These are phyloP conservation scores for Amphimallon solstitiale DNA, from an alignment of 2,888 invertebrate species.

Conservation along the genomic window DNA sequence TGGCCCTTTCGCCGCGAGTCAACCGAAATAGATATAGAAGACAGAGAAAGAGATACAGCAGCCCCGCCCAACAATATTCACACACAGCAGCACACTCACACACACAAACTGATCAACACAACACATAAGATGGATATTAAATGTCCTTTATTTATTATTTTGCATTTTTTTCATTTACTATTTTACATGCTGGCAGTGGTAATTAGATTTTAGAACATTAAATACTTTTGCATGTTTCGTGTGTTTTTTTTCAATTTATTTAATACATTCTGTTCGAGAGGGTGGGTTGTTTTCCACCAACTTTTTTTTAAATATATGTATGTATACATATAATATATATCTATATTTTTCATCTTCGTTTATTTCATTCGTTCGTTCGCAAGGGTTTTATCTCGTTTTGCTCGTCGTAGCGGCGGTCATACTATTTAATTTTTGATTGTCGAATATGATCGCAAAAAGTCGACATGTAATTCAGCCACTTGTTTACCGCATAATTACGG, in stretches of 20 bases:
- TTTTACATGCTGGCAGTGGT: conserved; percentile 59
- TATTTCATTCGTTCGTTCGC: conserved; percentile 1
- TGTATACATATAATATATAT: background rate
- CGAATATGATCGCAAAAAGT: conserved; percentile 17
- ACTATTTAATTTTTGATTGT: conserved; percentile 12
- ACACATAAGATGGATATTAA: conserved; percentile 44
- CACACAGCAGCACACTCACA: conserved; percentile 16
- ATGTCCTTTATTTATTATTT: conserved; percentile 52
- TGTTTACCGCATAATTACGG: background rate
- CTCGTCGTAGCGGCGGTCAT: conserved; percentile 1
- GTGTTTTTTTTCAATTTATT: conserved; percentile 3
- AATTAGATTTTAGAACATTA: conserved; percentile 57
- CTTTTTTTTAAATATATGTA: conserved; percentile 14
- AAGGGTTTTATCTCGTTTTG: background rate
- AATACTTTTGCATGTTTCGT: conserved; percentile 38
- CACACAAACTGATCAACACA: conserved; percentile 44
- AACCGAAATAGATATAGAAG: conserved; percentile 2
- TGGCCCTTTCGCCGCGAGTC: conserved; percentile 35
- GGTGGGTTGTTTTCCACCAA: conserved; percentile 18
- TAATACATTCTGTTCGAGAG: conserved; percentile 11
- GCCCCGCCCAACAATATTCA: conserved; percentile 38
- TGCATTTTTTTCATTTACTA: conserved; percentile 42
- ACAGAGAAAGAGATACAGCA: conserved; percentile 22
- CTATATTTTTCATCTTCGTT: background rate
- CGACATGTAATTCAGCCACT: background rate